phyloP scores from a whole-genome alignment of 2,888 invertebrate genomes.

The Stenotaenia linearis region DNA sequence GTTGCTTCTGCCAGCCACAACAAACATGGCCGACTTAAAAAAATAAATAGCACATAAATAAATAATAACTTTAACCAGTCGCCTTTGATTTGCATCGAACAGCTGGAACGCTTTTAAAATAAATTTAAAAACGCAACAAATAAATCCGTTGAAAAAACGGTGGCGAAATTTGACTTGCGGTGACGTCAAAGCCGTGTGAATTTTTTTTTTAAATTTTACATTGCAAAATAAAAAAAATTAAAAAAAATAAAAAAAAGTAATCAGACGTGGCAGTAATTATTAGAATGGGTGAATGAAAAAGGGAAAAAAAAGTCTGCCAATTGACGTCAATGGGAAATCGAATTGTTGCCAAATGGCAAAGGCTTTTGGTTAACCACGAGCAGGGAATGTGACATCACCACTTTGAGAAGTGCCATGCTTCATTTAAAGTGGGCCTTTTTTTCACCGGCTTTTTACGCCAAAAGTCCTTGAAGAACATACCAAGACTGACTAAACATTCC shows the following conservation, averaged over 20 bases:
- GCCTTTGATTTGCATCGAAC: not conserved
- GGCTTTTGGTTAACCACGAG: not conserved
- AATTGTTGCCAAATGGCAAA: not conserved
- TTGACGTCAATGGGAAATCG: not conserved
- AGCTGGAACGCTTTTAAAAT: not conserved
- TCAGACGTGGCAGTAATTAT: not conserved
- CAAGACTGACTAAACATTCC: not conserved
- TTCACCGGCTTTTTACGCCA: not conserved
- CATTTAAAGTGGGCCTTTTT: not conserved
- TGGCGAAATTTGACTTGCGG: too few species aligned
- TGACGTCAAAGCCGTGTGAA: not conserved
- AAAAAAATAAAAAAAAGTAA: not conserved
- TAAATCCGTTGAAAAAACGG: too few species aligned
- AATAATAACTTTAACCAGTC: not conserved
- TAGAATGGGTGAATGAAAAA: not conserved
- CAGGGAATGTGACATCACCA: not conserved
- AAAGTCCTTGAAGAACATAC: not conserved
- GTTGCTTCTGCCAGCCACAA: not conserved
- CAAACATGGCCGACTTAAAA: too few species aligned
- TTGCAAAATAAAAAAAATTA: not conserved
- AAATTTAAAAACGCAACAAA: too few species aligned
- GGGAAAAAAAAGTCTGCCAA: not conserved
- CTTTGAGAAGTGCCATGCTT: not conserved
- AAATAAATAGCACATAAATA: not conserved
- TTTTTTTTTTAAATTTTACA: too few species aligned